phyloP scores from a whole-genome alignment of 1,140 invertebrate genomes.

The Sesamia nonagrioides region DNA sequence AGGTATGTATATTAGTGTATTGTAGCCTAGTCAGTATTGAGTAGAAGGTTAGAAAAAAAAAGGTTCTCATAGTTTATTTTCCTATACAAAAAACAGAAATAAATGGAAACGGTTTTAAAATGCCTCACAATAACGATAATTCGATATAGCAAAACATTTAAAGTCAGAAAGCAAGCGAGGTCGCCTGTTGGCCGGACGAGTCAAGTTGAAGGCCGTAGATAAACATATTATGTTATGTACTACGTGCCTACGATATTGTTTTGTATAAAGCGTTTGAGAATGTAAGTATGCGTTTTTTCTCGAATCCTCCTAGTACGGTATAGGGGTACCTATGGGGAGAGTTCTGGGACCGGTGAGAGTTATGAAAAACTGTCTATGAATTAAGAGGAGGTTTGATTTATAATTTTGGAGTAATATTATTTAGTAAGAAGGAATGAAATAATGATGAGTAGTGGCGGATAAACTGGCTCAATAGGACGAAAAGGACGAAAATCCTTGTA shows the following conservation, averaged over 20 bases:
- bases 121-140: conserved; percentile 14
- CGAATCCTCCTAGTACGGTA: background rate
- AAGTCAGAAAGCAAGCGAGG: conserved; percentile 49
- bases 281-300: conserved; percentile 11
- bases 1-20: too few relatives aligned
- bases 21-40: too few relatives aligned
- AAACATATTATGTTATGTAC: conserved; percentile 21
- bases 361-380: background rate
- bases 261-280: conserved; percentile 10
- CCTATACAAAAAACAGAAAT: background rate
- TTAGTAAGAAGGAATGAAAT: too few relatives aligned
- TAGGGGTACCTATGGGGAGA: background rate
- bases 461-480: too few relatives aligned
- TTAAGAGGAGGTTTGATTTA: background rate
- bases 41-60: too few relatives aligned
- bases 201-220: conserved; percentile 61
- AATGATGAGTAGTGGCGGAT: too few relatives aligned
- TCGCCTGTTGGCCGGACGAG: conserved; percentile 51
- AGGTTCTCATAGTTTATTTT: too few relatives aligned
- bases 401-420: background rate
- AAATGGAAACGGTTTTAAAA: background rate
- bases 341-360: background rate
- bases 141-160: conserved; percentile 36
- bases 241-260: conserved; percentile 20
- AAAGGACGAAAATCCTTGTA: too few relatives aligned